These are phyloP conservation scores for Melolontha melolontha DNA, from an alignment of 2,888 invertebrate species.

Conservation along the genomic window DNA sequence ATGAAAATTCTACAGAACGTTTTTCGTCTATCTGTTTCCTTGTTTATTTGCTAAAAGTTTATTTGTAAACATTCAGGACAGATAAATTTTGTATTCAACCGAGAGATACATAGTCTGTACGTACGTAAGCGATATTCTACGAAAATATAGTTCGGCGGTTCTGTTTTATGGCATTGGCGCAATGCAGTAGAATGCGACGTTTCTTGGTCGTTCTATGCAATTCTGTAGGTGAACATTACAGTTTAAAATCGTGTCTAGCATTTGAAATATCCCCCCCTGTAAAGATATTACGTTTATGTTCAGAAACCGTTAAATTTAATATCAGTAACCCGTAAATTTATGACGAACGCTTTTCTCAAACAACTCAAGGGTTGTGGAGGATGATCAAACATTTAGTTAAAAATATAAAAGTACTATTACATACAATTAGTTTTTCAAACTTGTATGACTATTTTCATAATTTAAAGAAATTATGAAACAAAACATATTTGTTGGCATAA, in stretches of 20 bases:
- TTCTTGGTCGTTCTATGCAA: slow-evolving; percentile 16
- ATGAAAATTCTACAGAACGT: too few species aligned
- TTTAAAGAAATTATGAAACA: too few species aligned
- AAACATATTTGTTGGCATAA: too few species aligned
- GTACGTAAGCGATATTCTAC: slow-evolving; percentile 11
- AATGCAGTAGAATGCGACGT: slow-evolving; percentile 34
- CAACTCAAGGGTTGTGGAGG: not conserved
- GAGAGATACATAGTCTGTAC: not conserved
- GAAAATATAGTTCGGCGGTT: slow-evolving; percentile 23
- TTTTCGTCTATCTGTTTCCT: not conserved
- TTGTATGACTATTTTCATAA: too few species aligned
- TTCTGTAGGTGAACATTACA: slow-evolving; percentile 25
- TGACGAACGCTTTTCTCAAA: not conserved
- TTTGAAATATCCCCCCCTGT: slow-evolving; percentile 15
- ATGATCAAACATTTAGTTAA: not conserved
- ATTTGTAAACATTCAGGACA: slow-evolving; percentile 10
- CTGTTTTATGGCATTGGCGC: slow-evolving; percentile 29
- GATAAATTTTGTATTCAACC: slow-evolving; percentile 11
- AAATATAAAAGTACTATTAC: too few species aligned
- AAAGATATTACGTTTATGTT: slow-evolving; percentile 18
- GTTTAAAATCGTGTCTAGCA: slow-evolving; percentile 25
- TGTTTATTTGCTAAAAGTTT: not conserved
- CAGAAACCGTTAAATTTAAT: slow-evolving; percentile 26
- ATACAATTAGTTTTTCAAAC: too few species aligned
- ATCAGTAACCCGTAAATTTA: slow-evolving; percentile 6